A percentile compares a stretch with the other conserved stretches of the same genome.
Conservation (phyloP, 1,140 invertebrate species). For the Oncopodura yosiiana region DNA sequence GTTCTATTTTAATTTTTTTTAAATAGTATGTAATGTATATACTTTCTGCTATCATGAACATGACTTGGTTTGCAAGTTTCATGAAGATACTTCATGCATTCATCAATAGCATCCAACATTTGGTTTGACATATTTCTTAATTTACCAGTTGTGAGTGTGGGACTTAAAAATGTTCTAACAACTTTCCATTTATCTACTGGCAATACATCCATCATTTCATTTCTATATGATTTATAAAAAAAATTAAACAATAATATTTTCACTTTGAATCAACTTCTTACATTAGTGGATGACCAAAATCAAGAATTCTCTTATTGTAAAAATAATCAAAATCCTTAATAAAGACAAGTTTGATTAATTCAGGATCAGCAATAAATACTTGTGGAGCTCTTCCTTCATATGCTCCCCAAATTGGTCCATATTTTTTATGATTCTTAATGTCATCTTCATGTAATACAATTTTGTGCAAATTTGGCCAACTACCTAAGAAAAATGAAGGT, state of each 20-base stretch:
- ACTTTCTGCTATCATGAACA: background rate
- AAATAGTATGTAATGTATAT: background rate
- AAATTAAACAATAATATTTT: too few species aligned
- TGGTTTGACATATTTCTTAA: slow-evolving; percentile 5
- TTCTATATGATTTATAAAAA: too few species aligned
- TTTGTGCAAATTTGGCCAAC: slow-evolving; percentile 10
- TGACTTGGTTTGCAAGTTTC: background rate
- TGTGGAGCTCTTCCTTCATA: slow-evolving; percentile 22
- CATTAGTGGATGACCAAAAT: slow-evolving; percentile 8
- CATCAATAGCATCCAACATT: slow-evolving; percentile 6
- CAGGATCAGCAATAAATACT: slow-evolving; percentile 37
- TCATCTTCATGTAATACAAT: slow-evolving; percentile 15
- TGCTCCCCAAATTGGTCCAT: slow-evolving; percentile 26
- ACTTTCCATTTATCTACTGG: slow-evolving; percentile 40
- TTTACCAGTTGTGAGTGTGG: slow-evolving; percentile 24
- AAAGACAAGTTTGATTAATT: slow-evolving; percentile 45
- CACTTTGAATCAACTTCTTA: too few species aligned
- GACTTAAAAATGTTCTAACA: slow-evolving; percentile 6
- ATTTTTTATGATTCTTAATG: slow-evolving; percentile 10
- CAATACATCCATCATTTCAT: slow-evolving; percentile 29
- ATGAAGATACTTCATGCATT: slow-evolving; percentile 4
- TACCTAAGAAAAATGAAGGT: slow-evolving; percentile 20
- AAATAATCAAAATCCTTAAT: slow-evolving; percentile 50
- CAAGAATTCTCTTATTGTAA: slow-evolving; percentile 38
- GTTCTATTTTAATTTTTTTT: background rate